Percentiles rank a stretch among this genome's conserved stretches.
Conservation (phyloP, 2,888 invertebrate genomes). For the Cataglyphis livida region DNA sequence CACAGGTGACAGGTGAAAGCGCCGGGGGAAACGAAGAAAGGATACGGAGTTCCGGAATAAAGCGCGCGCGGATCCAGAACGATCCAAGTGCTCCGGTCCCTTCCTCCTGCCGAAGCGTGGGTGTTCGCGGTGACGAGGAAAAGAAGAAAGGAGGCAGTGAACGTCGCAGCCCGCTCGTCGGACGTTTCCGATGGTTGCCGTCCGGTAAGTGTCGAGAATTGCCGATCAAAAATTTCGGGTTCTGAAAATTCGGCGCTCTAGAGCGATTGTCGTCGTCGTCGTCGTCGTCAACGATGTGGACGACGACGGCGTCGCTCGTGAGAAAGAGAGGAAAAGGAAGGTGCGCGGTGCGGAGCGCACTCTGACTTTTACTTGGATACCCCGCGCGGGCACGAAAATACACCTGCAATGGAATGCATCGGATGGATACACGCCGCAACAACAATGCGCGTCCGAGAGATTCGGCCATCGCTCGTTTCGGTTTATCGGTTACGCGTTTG, state of each 20-base stretch:
- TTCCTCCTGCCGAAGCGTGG: constrained; percentile 11
- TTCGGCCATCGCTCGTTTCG: neutral
- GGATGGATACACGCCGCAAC: constrained; percentile 46
- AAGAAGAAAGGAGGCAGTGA: constrained; percentile 29
- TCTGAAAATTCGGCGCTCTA: constrained; percentile 49
- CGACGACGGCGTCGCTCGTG: constrained; percentile 1
- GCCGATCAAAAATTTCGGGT: neutral
- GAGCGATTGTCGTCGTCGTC: neutral
- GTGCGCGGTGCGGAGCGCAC: constrained; percentile 8
- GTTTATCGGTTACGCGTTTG: neutral
- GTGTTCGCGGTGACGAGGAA: constrained; percentile 13
- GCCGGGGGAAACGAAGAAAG: neutral
- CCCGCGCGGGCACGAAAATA: constrained; percentile 66
- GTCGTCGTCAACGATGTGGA: neutral
- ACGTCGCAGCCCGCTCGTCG: constrained; percentile 67
- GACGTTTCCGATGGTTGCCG: constrained; percentile 80
- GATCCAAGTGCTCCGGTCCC: neutral
- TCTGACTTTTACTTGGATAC: constrained; percentile 56
- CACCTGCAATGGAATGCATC: constrained; percentile 59
- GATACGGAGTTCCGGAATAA: neutral
- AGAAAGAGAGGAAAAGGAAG: neutral
- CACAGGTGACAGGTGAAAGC: constrained; percentile 58
- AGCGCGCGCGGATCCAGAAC: constrained; percentile 16
- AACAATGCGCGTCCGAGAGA: constrained; percentile 33
- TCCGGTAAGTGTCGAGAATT: constrained; percentile 77